Evolutionary conservation across 2,888 invertebrate species (phyloP).

Genomic region (Macrophya alboannulata): DNA sequence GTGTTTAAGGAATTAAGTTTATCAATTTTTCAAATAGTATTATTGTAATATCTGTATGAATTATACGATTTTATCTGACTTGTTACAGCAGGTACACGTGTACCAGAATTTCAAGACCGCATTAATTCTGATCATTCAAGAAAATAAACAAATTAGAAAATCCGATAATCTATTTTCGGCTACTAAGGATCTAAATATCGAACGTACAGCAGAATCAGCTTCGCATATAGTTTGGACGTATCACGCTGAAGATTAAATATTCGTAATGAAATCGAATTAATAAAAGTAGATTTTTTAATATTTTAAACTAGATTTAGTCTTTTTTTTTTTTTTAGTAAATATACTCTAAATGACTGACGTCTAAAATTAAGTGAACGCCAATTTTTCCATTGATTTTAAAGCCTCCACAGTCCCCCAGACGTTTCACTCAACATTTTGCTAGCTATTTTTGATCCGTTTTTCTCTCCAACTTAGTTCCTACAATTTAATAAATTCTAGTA

Average conservation of each 20-base stretch:
- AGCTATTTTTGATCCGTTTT: not conserved
- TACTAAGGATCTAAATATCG: not conserved
- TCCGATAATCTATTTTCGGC: slow-evolving; percentile 17
- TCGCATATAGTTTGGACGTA: not conserved
- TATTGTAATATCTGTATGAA: not conserved
- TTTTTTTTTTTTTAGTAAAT: not conserved
- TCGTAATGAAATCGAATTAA: not conserved
- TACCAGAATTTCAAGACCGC: not conserved
- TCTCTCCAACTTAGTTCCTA: not conserved
- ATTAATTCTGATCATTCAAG: slow-evolving; percentile 33
- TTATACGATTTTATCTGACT: not conserved
- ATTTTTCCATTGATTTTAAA: not conserved
- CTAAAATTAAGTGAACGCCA: not conserved
- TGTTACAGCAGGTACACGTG: not conserved
- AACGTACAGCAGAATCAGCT: not conserved
- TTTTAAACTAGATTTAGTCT: not conserved
- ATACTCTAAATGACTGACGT: too few species aligned
- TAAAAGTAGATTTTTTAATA: not conserved
- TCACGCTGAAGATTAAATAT: not conserved
- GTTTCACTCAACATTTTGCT: not conserved
- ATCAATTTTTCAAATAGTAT: not conserved
- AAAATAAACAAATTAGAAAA: slow-evolving; percentile 43
- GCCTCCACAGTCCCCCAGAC: not conserved
- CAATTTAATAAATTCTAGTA: not conserved
- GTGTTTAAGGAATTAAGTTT: not conserved